A percentile compares a stretch with the other conserved stretches of the same genome.
Conservation (phyloP, 2,888 invertebrate genomes). For the Adelognathus sp. region DNA sequence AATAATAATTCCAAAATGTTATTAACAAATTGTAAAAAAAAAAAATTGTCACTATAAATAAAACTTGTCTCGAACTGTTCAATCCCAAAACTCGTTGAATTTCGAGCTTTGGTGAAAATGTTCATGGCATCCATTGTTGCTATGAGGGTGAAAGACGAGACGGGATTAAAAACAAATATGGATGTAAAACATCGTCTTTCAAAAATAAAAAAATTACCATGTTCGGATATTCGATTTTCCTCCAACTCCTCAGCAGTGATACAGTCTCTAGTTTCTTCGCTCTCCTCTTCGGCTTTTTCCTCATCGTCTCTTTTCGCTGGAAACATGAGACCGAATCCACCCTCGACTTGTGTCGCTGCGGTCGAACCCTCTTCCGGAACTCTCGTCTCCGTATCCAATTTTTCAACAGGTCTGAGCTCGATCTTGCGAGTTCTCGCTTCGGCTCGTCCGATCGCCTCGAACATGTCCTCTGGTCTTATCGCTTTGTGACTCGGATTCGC, state of each 20-base stretch:
- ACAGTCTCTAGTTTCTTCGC: conserved; percentile 71
- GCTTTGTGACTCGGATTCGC: conserved; percentile 67
- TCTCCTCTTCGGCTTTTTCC: conserved; percentile 65
- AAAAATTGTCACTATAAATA: too few species aligned
- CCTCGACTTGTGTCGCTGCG: conserved; percentile 61
- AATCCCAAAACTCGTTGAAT: too few species aligned
- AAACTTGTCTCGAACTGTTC: too few species aligned
- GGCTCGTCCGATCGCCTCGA: conserved; percentile 81
- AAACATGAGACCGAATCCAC: conserved; percentile 77
- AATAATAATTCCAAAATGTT: too few species aligned
- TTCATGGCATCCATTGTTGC: too few species aligned
- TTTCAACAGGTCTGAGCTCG: conserved; percentile 82
- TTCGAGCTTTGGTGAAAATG: too few species aligned
- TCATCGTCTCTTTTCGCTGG: conserved; percentile 72
- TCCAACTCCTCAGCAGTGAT: conserved; percentile 86
- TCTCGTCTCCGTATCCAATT: conserved; percentile 62
- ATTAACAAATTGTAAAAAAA: too few species aligned
- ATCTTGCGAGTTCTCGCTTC: conserved; percentile 82
- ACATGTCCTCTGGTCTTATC: conserved; percentile 82
- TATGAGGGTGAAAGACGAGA: too few species aligned
- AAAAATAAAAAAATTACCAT: conserved; percentile 77
- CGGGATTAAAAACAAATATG: too few species aligned
- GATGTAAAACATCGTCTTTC: neutral
- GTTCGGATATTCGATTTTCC: conserved; percentile 86
- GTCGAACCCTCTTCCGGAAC: conserved; percentile 36